phyloP scores from a whole-genome alignment of 2,113 vertebrate genomes.

The Oncorhynchus tshawytscha region DNA sequence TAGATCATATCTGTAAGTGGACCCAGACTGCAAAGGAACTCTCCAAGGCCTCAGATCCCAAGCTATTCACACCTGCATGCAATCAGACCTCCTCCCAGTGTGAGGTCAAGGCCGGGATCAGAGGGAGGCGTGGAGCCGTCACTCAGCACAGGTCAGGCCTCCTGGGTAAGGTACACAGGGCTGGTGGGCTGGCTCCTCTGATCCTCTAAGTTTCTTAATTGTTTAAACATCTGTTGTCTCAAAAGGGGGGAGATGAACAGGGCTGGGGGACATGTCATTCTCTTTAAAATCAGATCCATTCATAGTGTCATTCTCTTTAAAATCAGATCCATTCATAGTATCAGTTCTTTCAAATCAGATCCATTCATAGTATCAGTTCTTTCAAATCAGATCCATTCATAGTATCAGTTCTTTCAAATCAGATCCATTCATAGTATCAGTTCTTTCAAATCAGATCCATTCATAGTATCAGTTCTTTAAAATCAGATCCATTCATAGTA shows the following conservation, averaged over 20 bases:
- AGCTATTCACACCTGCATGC: constrained; percentile 46
- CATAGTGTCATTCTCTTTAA: background rate
- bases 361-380: no score
- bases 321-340: background rate
- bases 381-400: no score
- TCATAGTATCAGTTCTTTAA: background rate
- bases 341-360: background rate
- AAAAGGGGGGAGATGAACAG: background rate
- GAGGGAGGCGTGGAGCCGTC: constrained; percentile 12
- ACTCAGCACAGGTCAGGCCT: constrained; percentile 35
- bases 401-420: background rate
- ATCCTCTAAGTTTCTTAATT: constrained; percentile 20
- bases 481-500: background rate
- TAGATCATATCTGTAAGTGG: constrained; percentile 28
- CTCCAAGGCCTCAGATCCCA: constrained; percentile 18
- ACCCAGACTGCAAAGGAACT: background rate
- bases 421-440: background rate
- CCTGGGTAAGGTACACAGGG: constrained; percentile 6
- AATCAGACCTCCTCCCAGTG: background rate
- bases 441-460: no score
- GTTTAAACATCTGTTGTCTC: constrained; percentile 33
- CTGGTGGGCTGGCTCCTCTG: background rate
- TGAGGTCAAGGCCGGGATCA: constrained; percentile 22
- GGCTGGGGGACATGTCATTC: background rate
- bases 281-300: constrained; percentile 1